A percentile compares a stretch with the other conserved stretches of the same genome.
phyloP scores from a whole-genome alignment of 2,888 invertebrate genomes.

The Trisateles emortualis region DNA sequence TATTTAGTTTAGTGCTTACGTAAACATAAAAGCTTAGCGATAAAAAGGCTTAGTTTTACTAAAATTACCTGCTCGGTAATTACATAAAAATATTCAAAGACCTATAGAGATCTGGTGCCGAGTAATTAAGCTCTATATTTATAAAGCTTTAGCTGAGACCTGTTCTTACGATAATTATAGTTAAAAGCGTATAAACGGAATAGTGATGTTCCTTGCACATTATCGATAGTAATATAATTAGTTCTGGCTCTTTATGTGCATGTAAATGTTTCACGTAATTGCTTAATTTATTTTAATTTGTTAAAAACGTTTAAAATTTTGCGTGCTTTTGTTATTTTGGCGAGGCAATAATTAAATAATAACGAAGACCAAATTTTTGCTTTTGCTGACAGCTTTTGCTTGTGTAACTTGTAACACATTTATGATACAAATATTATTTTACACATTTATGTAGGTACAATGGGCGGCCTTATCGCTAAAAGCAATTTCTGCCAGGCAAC shows the following conservation, averaged over 20 bases:
- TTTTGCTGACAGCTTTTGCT: no score
- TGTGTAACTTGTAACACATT: no score
- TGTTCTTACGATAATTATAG: conserved; percentile 65
- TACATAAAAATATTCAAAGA: conserved; percentile 50
- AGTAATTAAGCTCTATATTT: conserved; percentile 53
- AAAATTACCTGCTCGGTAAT: conserved; percentile 41
- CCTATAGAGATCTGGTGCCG: conserved; percentile 40
- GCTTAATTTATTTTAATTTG: not conserved
- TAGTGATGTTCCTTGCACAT: conserved; percentile 25
- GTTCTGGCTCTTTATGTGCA: conserved; percentile 3
- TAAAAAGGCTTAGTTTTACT: conserved; percentile 1
- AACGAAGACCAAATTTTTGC: no score
- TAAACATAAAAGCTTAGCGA: not conserved
- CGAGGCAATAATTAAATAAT: no score
- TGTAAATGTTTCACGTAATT: not conserved
- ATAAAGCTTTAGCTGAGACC: conserved; percentile 48
- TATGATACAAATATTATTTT: no score
- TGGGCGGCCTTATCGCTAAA: no score
- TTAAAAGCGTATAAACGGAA: conserved; percentile 60
- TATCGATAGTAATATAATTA: conserved; percentile 30
- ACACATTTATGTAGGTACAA: no score
- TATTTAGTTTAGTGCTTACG: not conserved
- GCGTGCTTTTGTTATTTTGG: no score
- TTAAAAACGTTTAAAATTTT: not conserved
- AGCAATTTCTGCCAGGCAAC: no score